Conservation (phyloP, 1,140 invertebrate genomes). For the Lanistes nyassanus region DNA sequence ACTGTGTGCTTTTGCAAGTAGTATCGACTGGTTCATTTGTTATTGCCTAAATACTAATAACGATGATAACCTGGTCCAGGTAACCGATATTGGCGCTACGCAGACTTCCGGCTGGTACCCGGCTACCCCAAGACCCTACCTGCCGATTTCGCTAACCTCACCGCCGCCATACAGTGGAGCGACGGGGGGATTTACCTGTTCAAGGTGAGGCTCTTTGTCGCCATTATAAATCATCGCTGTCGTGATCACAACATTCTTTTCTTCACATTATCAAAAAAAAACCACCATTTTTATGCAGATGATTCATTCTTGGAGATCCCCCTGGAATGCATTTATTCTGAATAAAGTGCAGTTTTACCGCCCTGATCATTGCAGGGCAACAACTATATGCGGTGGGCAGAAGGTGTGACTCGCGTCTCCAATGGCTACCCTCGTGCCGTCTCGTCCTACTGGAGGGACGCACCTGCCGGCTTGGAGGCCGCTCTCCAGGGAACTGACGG, state of each 20-base stretch:
- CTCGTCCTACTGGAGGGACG: background rate
- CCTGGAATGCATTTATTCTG: background rate
- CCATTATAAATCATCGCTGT: background rate
- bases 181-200: conserved; percentile 25
- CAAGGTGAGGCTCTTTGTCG: conserved; percentile 15
- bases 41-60: too few relatives aligned
- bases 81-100: conserved; percentile 28
- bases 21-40: too few relatives aligned
- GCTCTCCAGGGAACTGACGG: conserved; percentile 13
- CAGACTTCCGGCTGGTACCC: conserved; percentile 15
- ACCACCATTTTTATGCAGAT: background rate
- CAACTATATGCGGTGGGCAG: conserved; percentile 17
- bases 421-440: conserved; percentile 16
- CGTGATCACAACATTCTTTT: too few relatives aligned
- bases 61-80: background rate
- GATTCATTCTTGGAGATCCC: background rate
- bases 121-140: conserved; percentile 23
- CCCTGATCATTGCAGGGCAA: conserved; percentile 13
- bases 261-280: too few relatives aligned
- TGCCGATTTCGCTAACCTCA: background rate
- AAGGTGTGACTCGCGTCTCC: background rate
- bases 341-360: background rate
- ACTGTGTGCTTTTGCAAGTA: too few relatives aligned
- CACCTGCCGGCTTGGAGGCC: conserved; percentile 22
- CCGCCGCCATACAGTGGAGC: background rate